A percentile compares a stretch with the other conserved stretches of the same genome.
These are phyloP conservation scores for Sylvicola fuscatus DNA, from an alignment of 2,888 invertebrate genomes.

Conservation along the genomic window DNA sequence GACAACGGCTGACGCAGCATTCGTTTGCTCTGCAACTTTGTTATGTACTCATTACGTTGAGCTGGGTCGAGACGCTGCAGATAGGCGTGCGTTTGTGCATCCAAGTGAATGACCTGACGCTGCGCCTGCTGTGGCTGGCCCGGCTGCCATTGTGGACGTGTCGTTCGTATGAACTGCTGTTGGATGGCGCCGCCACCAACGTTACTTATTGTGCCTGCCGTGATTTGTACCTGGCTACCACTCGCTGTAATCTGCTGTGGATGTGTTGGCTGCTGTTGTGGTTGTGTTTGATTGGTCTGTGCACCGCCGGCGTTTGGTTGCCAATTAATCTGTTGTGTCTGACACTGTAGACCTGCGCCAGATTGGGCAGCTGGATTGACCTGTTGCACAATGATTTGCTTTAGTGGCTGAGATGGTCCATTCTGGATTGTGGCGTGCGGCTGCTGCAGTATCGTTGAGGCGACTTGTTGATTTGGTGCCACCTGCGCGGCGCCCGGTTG, in stretches of 20 bases:
- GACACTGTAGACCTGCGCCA: not conserved
- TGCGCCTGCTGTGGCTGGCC: conserved; percentile 27
- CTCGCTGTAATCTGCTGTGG: conserved; percentile 17
- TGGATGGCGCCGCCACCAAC: too few species aligned
- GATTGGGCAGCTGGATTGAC: too few species aligned
- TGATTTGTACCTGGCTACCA: conserved; percentile 10
- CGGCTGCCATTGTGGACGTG: conserved; percentile 28
- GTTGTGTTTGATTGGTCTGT: conserved; percentile 7
- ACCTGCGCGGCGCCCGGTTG: conserved; percentile 4
- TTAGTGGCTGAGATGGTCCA: conserved; percentile 10
- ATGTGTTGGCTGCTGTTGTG: conserved; percentile 6
- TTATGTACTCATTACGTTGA: conserved; percentile 59
- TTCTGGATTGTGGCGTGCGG: not conserved
- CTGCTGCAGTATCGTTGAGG: conserved; percentile 1
- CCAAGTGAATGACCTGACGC: conserved; percentile 57
- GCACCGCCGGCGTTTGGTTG: not conserved
- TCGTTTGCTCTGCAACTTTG: conserved; percentile 47
- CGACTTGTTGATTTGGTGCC: conserved; percentile 9
- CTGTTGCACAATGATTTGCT: conserved; percentile 10
- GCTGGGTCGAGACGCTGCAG: conserved; percentile 63
- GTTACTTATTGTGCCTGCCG: conserved; percentile 10
- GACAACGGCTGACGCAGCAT: conserved; percentile 32
- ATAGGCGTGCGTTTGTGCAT: conserved; percentile 66
- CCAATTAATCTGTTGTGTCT: conserved; percentile 7
- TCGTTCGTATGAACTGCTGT: conserved; percentile 12